Evolutionary conservation across 2,888 invertebrate genomes (phyloP).

Genomic region (Dryomyza anilis): DNA sequence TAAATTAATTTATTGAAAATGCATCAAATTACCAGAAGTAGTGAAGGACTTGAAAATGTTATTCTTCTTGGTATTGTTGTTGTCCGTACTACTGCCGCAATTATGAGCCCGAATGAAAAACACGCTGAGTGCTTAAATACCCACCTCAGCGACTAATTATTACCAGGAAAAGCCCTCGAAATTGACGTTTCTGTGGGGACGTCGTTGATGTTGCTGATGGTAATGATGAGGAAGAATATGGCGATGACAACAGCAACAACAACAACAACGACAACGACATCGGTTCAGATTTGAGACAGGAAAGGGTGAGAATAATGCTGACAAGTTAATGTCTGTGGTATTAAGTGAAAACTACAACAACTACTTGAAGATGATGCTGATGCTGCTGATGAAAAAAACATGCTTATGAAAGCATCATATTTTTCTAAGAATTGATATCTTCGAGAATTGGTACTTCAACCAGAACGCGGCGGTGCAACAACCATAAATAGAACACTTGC

Average conservation of each 20-base stretch:
- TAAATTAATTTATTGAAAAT: too few relatives aligned
- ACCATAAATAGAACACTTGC: not conserved
- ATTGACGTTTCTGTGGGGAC: conserved; percentile 53
- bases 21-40: too few relatives aligned
- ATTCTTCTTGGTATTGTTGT: too few relatives aligned
- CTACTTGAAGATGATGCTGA: not conserved
- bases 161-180: conserved; percentile 60
- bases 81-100: too few relatives aligned
- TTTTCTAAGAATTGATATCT: conserved; percentile 59
- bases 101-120: too few relatives aligned
- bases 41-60: too few relatives aligned
- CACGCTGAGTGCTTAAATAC: conserved; percentile 52
- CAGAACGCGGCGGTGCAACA: conserved; percentile 3
- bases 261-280: not conserved
- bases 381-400: not conserved
- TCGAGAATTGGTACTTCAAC: conserved; percentile 56
- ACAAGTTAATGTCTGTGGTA: conserved; percentile 14
- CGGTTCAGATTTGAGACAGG: not conserved
- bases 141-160: conserved; percentile 59
- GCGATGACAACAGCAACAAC: not conserved
- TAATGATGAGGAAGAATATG: not conserved
- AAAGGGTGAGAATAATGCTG: conserved; percentile 6
- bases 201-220: not conserved
- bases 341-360: not conserved
- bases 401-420: conserved; percentile 56